Percentiles rank a stretch among this genome's conserved stretches.
Conservation (phyloP, 2,888 invertebrate species). For the Drosophila suboccidentalis region DNA sequence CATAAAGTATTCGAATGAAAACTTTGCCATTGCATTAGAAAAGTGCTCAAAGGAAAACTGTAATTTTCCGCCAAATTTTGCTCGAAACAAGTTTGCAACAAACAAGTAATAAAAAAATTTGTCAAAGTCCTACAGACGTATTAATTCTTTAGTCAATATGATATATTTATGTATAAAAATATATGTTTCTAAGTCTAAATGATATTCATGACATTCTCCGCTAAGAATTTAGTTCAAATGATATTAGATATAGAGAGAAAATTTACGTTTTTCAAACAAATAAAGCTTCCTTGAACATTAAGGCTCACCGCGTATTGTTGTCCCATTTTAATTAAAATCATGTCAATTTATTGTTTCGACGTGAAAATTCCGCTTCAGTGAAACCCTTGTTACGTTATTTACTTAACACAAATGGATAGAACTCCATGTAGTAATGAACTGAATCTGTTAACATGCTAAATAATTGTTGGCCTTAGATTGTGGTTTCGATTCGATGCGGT, state of each 20-base stretch:
- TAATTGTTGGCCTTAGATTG: constrained; percentile 6
- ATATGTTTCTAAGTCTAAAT: too few species aligned
- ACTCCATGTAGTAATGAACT: constrained; percentile 1
- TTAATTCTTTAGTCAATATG: background rate
- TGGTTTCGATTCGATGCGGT: constrained; percentile 6
- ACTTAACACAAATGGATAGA: background rate
- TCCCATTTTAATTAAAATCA: constrained; percentile 31
- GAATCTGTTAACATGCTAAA: constrained; percentile 1
- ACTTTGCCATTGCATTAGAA: background rate
- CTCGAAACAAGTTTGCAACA: background rate
- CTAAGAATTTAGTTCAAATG: background rate
- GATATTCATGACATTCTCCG: background rate
- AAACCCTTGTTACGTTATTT: constrained; percentile 8
- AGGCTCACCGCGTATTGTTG: background rate
- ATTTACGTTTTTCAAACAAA: background rate
- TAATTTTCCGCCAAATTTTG: background rate
- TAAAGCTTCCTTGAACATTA: background rate
- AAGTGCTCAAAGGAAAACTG: background rate
- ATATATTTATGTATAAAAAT: background rate
- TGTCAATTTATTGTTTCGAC: constrained; percentile 12
- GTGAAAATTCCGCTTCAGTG: background rate
- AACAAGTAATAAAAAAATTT: too few species aligned
- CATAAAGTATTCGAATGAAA: background rate
- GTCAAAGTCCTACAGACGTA: background rate
- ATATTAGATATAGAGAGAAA: background rate